These are phyloP conservation scores for Brachionus koreanus DNA, from an alignment of 1,140 invertebrate species.

Conservation along the genomic window DNA sequence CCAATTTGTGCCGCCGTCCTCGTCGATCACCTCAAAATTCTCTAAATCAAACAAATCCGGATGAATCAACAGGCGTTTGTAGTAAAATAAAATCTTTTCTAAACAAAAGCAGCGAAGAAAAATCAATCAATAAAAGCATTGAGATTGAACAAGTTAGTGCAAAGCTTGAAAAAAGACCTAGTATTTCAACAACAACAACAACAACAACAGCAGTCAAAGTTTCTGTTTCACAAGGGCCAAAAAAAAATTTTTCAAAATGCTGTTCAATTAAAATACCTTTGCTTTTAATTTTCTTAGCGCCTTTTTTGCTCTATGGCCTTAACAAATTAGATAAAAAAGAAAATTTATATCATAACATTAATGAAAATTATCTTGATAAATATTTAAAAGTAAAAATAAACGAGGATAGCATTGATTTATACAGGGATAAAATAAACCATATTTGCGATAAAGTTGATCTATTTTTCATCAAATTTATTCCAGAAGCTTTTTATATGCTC, in stretches of 20 bases:
- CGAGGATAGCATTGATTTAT: neutral
- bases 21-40: constrained; percentile 31
- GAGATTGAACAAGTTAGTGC: neutral
- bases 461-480: neutral
- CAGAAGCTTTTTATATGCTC: neutral
- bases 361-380: constrained; percentile 7
- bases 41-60: neutral
- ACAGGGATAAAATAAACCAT: neutral
- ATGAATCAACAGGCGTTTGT: neutral
- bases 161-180: neutral
- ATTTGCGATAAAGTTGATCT: neutral
- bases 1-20: constrained; percentile 17
- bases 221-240: no score
- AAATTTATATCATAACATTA: neutral
- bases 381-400: neutral
- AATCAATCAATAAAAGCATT: neutral
- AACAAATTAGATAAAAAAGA: neutral
- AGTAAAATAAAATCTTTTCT: neutral
- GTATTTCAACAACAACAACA: neutral
- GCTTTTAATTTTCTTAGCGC: neutral
- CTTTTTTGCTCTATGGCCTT: neutral
- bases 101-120: neutral
- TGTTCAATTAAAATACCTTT: neutral
- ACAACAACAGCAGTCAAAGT: no score
- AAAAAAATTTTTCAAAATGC: neutral